Percentiles rank a stretch among this genome's conserved stretches.
phyloP scores from a whole-genome alignment of 30 jellyfish, hydroid and myxozoan species.

The Turritopsis dohrnii region DNA sequence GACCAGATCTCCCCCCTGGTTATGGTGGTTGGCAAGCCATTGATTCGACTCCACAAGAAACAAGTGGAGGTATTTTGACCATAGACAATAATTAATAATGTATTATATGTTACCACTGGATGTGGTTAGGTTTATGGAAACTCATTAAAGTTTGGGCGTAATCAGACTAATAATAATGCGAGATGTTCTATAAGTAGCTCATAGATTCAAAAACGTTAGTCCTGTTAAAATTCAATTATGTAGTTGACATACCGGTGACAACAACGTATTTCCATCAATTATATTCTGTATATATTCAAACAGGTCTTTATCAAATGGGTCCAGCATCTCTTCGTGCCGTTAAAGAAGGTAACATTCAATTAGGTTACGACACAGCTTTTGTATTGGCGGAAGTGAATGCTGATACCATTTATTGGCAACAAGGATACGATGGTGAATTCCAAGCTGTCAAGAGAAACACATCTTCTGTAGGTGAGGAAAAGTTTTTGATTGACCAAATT shows the following conservation, averaged over 20 bases:
- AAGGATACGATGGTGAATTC: conserved; percentile 52
- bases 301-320: conserved; percentile 83
- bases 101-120: too few relatives aligned
- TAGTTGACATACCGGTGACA: too few relatives aligned
- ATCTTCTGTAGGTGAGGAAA: conserved; percentile 73
- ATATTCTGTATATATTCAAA: background rate
- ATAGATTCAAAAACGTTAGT: too few relatives aligned
- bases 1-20: conserved; percentile 81
- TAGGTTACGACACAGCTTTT: conserved; percentile 61
- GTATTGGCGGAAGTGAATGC: conserved; percentile 90
- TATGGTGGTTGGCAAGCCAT: conserved; percentile 98
- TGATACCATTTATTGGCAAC: conserved; percentile 57
- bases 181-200: too few relatives aligned
- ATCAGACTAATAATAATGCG: too few relatives aligned
- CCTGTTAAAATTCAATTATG: too few relatives aligned
- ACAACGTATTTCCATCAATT: background rate
- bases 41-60: conserved; percentile 96
- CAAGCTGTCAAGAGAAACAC: conserved; percentile 49
- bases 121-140: too few relatives aligned
- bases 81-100: too few relatives aligned
- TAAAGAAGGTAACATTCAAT: conserved; percentile 73
- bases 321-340: conserved; percentile 83
- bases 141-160: too few relatives aligned
- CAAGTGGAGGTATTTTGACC: conserved; percentile 58
- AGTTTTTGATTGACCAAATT: too few relatives aligned